Evolutionary conservation across 2,888 invertebrate species (phyloP).

Genomic region (Parnassius glacialis): DNA sequence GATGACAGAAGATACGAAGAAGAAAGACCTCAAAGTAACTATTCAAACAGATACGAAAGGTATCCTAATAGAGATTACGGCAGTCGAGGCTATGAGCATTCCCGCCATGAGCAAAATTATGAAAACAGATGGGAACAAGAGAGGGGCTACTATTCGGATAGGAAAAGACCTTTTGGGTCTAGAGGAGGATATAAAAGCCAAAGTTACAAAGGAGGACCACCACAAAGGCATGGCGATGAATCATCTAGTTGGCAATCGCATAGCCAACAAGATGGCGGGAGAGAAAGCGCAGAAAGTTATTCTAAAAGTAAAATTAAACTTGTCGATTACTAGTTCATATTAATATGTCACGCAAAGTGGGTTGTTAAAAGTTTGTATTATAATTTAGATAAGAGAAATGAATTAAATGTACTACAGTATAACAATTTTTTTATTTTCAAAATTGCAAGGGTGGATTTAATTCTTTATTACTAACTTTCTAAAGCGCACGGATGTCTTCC

Average conservation of each 20-base stretch:
- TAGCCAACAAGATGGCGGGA: conserved; percentile 31
- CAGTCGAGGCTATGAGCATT: conserved; percentile 28
- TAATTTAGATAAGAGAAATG: conserved; percentile 28
- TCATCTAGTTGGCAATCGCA: conserved; percentile 30
- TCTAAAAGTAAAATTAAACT: conserved; percentile 61
- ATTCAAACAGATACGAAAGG: conserved; percentile 43
- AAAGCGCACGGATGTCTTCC: no score
- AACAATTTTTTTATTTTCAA: background rate
- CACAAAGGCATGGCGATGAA: conserved; percentile 35
- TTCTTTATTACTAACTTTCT: no score
- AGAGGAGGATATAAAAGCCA: conserved; percentile 51
- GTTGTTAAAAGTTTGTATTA: conserved; percentile 23
- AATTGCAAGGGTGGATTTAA: no score
- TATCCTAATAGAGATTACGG: conserved; percentile 36
- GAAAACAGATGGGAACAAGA: conserved; percentile 45
- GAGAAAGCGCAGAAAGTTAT: conserved; percentile 33
- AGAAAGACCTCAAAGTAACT: conserved; percentile 28
- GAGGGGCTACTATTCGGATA: conserved; percentile 29
- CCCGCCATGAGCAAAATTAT: conserved; percentile 30
- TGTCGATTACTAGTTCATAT: conserved; percentile 57
- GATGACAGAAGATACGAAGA: conserved; percentile 33
- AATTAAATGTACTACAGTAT: conserved; percentile 13
- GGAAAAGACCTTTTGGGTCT: conserved; percentile 46
- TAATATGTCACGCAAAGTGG: background rate
- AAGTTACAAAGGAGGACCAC: conserved; percentile 35